phyloP scores from a whole-genome alignment of 1,140 invertebrate species.

The Eulimnadia texana region DNA sequence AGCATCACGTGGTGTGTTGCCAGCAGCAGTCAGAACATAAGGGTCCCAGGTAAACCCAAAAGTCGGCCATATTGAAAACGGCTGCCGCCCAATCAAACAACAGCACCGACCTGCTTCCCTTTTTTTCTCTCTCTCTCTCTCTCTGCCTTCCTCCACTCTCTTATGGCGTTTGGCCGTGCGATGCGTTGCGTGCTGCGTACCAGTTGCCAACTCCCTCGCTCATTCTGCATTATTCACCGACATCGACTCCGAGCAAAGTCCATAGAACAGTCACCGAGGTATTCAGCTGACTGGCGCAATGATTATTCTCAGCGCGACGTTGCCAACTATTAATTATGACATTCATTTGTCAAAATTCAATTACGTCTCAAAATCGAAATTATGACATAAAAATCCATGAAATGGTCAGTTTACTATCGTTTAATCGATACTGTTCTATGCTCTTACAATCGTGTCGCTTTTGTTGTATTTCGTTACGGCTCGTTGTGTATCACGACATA shows the following conservation, averaged over 20 bases:
- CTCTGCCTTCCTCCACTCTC: too few relatives aligned
- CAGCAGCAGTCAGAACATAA: not conserved
- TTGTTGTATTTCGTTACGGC: not conserved
- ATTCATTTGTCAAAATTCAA: not conserved
- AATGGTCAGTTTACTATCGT: not conserved
- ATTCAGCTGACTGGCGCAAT: too few relatives aligned
- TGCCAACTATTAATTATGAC: too few relatives aligned
- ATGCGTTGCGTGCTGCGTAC: too few relatives aligned
- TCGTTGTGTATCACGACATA: not conserved
- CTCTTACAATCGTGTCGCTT: not conserved
- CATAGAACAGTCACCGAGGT: too few relatives aligned
- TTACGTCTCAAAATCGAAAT: not conserved
- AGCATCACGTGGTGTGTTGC: not conserved
- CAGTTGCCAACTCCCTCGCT: too few relatives aligned
- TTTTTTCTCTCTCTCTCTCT: too few relatives aligned
- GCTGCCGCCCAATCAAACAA: not conserved
- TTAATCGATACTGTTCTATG: not conserved
- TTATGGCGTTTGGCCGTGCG: too few relatives aligned
- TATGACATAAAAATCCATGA: not conserved
- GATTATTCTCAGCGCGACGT: too few relatives aligned
- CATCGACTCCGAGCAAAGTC: too few relatives aligned
- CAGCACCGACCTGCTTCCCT: not conserved
- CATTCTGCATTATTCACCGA: too few relatives aligned
- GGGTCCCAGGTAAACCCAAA: not conserved
- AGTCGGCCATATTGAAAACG: not conserved